Evolutionary conservation across 1,140 invertebrate genomes (phyloP), one percentile per base, ranked within the genome.

Genomic region (Littorina saxatilis): DNA sequence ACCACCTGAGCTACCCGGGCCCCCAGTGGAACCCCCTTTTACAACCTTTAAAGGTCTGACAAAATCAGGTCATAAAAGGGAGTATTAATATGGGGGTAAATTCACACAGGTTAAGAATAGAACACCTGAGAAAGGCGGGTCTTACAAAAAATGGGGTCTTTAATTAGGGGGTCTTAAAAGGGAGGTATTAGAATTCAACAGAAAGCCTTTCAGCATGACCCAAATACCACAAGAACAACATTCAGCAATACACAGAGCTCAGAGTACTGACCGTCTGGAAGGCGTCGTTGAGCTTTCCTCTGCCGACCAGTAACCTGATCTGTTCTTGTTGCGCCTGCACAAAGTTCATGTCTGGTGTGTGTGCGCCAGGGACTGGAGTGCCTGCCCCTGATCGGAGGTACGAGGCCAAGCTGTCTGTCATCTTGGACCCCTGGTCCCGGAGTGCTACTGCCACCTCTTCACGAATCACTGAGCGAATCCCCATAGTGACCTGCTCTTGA

Each of bases 201-300:
- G n/a, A n/a, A n/a, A n/a, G n/a, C n/a, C n/a, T n/a, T n/a, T n/a
- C n/a, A n/a, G n/a, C n/a, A n/a, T n/a, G n/a, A n/a, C n/a, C n/a
- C n/a, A n/a, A n/a, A n/a, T n/a, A n/a, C n/a, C n/a, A n/a, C n/a
- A n/a, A n/a, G n/a, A n/a, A n/a, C n/a, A n/a, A n/a, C n/a, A n/a
- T n/a, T n/a, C n/a, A n/a, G n/a, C n/a, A n/a, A n/a, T 5, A 47
- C 7, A 47, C 7, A 47, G 17, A 58, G n/a, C 55, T 4, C 55
- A 23, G 7, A 39, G 40, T 43, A 81, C 76, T 87, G 88, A 94
- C 93, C 91, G 92, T 88, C 91, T 98, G 96, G 91, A 98, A 98
- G 20, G 97, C 97, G 72, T 95, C 94, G 92, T 97, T 97, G 2
- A 96, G 93, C 89, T 97, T 95, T 4, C 96, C 96, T 83, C 32